Base-by-base conservation (phyloP, 2,888 invertebrate species). In the Villa cingulata region DNA sequence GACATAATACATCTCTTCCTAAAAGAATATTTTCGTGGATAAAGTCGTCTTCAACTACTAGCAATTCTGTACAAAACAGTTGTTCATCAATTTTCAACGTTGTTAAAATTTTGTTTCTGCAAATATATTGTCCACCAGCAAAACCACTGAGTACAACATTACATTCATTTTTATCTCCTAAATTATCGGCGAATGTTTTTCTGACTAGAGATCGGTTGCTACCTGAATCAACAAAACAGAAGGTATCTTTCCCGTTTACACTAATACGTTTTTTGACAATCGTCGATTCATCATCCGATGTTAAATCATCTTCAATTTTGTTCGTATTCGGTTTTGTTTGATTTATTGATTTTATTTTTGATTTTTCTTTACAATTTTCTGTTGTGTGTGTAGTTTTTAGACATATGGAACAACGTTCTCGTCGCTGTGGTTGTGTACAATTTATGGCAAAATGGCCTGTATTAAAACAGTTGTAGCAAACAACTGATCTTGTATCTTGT, bases 391-490 rank as follows among this genome's bases (percentile, higher is more conserved):
- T 34, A 4, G 15, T 48, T 10, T 32, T 39, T 2, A 9, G 15
- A 27, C 48, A 45, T 16, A 23, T 45, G 7, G 32, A 23, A 19
- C 48, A 42, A 2, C 45, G 45, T 14, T 29, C 23, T 27, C 44
- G 41, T 40, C 16, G 29, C 37, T 48, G 45, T 27, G 48, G 48
- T 14, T 37, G 15, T 2, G 37, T 18, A 37, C 48, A 48, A 17
- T 29, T 41, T 20, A 41, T 41, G 2, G 45, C 45, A 19, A 48
- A 37, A 20, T 41, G 45, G 1, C 48, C 48, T 15, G 41, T 36
- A 5, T 48, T 41, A 12, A 17, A 42, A 20, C 45, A 48, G 20
- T 48, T 48, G 15, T 48, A 48, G n/a, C 43, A 48, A 14, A 41
- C 38, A 32, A 23, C 23, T 23, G 23, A 1, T 32, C 29, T 4